Evolutionary conservation across 2,113 vertebrate species (phyloP).

Genomic region (Haliaeetus leucogaster): DNA sequence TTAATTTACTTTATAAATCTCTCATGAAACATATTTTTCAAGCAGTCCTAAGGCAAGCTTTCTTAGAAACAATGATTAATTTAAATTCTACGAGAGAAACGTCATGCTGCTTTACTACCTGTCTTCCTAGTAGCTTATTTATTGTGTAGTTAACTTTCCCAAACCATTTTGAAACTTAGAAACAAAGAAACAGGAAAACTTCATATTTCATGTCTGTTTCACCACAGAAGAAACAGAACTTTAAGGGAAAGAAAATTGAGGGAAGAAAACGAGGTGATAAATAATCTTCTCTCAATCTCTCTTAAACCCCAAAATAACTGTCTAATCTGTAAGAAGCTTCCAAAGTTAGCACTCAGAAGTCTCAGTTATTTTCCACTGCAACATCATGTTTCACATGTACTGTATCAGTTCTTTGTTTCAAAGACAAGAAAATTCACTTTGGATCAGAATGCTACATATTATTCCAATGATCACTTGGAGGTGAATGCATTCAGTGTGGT

Average conservation of each 20-base stretch:
- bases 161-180: not conserved
- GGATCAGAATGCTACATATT: not conserved
- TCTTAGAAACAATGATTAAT: not conserved
- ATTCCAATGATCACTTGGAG: not conserved
- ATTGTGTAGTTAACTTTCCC: not conserved
- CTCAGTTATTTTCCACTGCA: conserved; percentile 53
- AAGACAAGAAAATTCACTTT: not conserved
- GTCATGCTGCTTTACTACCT: not conserved
- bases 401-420: not conserved
- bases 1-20: not conserved
- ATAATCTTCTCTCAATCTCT: conserved; percentile 26
- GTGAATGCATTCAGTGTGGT: not conserved
- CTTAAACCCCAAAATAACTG: conserved; percentile 23
- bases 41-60: not conserved
- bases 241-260: not conserved
- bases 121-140: not conserved
- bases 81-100: not conserved
- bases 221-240: not conserved
- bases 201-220: not conserved
- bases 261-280: not conserved
- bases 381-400: not conserved
- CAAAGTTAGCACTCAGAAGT: conserved; percentile 30
- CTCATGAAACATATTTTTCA: not conserved
- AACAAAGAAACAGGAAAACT: not conserved
- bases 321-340: conserved; percentile 60